Evolutionary conservation across 2,888 invertebrate genomes (phyloP), one percentile per base, ranked within the genome.

Genomic region (Zaprionus lineosus): DNA sequence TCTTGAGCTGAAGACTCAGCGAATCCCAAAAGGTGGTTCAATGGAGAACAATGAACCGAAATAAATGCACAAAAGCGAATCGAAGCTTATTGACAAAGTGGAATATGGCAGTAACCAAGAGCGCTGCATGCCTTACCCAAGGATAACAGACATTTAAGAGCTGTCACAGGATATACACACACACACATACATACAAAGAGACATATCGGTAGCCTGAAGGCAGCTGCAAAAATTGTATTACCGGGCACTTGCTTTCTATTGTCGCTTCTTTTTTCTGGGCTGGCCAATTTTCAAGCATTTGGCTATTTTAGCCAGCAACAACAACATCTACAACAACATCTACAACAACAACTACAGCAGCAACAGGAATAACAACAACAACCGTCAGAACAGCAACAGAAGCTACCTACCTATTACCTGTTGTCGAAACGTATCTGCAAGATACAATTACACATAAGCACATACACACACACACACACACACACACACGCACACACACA

Each of bases 401-500:
- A n/a, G n/a, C n/a, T n/a, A n/a, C n/a, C 68, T 37, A 64, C 29
- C 59, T 71, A 78, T 82, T 78, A 85, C 85, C 85, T 83, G 84
- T 71, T 74, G 85, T 78, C 57, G 58, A 68, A 78, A 68, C 83
- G 85, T 85, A 83, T 78, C 85, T 81, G 61, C 39, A 51, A 78
- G 56, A 64, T 64, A 77, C 69, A 68, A 12, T 37, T 51, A 46
- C 46, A 44, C 28, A 39, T 11, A 29, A 3, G 19, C n/a, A 24
- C 41, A 40, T 15, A 59, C 58, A 53, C 31, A 12, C 16, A 41
- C 18, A 19, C 2, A 37, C n/a, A 68, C 12, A 41, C 53, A 46
- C 46, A 44, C 28, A 39, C 14, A 29, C 5, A 26, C n/a, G 19
- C 41, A 40, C 18, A 59, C 58, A 53, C 31, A 12, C 16, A 41